A percentile compares a stretch with the other conserved stretches of the same genome.
Conservation (phyloP, 2,113 vertebrate genomes). For the Chaenogobius annularis region DNA sequence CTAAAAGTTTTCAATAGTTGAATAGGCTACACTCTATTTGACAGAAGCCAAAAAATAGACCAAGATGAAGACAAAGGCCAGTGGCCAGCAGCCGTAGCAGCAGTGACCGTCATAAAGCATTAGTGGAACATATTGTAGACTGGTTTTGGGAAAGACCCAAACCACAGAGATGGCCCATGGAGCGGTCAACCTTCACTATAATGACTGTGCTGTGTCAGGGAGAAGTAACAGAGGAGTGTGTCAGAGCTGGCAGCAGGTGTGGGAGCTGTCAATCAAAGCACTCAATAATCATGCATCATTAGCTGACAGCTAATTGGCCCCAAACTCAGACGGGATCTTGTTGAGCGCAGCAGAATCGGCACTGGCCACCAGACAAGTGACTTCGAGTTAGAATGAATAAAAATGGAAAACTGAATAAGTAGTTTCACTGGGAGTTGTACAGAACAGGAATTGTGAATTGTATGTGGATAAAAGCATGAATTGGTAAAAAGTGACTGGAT, state of each 20-base stretch:
- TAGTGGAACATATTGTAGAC: conserved; percentile 7
- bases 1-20: not conserved
- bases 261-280: conserved; percentile 9
- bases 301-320: conserved; percentile 9
- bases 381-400: not conserved
- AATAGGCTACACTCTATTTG: not conserved
- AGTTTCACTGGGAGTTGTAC: not conserved
- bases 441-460: not conserved
- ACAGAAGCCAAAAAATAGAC: not conserved
- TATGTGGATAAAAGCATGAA: not conserved
- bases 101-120: conserved; percentile 4
- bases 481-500: not conserved
- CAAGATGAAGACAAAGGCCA: not conserved
- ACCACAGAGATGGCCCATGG: not conserved
- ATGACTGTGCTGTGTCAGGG: conserved; percentile 4
- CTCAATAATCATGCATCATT: conserved; percentile 1
- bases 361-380: not conserved
- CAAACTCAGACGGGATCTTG: not conserved
- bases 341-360: not conserved
- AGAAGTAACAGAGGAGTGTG: not conserved
- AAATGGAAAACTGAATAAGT: not conserved
- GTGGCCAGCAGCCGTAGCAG: not conserved
- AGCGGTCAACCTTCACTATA: not conserved
- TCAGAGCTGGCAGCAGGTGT: conserved; percentile 6
- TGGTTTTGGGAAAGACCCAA: conserved; percentile 4